Evolutionary conservation across 64 coral and sea anemone species (phyloP), one percentile per base, ranked within the genome.

Genomic region (Cladopsammia gracilis): DNA sequence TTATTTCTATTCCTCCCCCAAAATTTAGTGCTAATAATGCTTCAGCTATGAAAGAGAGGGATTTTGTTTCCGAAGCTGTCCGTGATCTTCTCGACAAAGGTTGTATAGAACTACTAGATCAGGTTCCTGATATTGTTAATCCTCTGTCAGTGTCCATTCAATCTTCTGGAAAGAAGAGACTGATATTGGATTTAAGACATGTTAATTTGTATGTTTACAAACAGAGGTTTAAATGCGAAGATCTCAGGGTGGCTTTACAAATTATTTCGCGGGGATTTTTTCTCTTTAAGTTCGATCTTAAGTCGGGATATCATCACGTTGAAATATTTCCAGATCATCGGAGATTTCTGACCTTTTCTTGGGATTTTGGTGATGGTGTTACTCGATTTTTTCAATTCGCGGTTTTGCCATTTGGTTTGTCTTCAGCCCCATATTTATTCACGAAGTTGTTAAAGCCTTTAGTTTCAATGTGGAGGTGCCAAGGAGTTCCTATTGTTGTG

Each of bases 361-460:
- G 77, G 56, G 79, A 83, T 57, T 83, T 83, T 62, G 53, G 34
- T 10, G n/a, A 57, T 34, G 79, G 79, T 26, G 9, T 10, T 11
- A 16, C 26, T 58, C 0, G 58, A 16, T 43, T 34, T 83, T 83
- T 83, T 62, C 58, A 83, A 44, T 62, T 83, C 15, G 44, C 79
- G 4, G 58, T 45, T 11, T 51, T 83, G 7, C 79, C 79, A 26
- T 83, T 83, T 12, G 52, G 57, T 25, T 58, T n/a, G 19, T 24
- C 48, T 25, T 78, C 76, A 25, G 76, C 18, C 3, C 76, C 76
- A 4, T 83, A 64, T 62, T 25, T 83, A 34, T 83, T 83, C 42
- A 83, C 79, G 22, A 83, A 83, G 12, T 20, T 83, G 42, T 83
- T 83, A 62, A 83, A 83, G 58, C 52, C 58, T 26, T 7, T 83